phyloP scores from a whole-genome alignment of 2,888 invertebrate genomes.

The Stomorhina lunata region DNA sequence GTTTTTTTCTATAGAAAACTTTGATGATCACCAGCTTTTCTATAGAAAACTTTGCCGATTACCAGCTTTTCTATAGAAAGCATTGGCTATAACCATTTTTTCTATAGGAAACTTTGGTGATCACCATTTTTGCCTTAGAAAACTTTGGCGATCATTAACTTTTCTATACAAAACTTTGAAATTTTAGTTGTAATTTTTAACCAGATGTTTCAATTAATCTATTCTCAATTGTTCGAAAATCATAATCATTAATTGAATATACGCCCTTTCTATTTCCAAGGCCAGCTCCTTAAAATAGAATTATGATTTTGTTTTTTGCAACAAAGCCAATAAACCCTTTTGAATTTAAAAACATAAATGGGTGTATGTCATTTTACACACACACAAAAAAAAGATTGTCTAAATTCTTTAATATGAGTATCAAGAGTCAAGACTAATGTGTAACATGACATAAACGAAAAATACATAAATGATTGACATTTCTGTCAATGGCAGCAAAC shows the following conservation, averaged over 20 bases:
- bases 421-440: too few species aligned
- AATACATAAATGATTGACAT: conserved; percentile 44
- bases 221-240: background rate
- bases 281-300: background rate
- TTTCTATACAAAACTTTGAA: background rate
- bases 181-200: background rate
- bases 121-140: too few species aligned
- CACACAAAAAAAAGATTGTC: background rate
- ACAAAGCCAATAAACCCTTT: conserved; percentile 11
- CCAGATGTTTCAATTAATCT: background rate
- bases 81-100: too few species aligned
- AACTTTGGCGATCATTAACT: background rate
- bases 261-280: background rate
- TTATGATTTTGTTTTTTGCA: background rate
- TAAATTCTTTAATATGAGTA: conserved; percentile 14
- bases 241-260: background rate
- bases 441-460: conserved; percentile 44
- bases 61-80: too few species aligned
- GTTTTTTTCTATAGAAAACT: too few species aligned
- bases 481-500: conserved; percentile 47
- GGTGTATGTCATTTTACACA: background rate
- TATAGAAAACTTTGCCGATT: too few species aligned
- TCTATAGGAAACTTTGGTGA: too few species aligned
- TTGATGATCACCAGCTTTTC: too few species aligned
- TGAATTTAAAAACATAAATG: background rate